Base-by-base conservation (phyloP, 1,140 invertebrate species). In the Pseudomyrmex gracilis region DNA sequence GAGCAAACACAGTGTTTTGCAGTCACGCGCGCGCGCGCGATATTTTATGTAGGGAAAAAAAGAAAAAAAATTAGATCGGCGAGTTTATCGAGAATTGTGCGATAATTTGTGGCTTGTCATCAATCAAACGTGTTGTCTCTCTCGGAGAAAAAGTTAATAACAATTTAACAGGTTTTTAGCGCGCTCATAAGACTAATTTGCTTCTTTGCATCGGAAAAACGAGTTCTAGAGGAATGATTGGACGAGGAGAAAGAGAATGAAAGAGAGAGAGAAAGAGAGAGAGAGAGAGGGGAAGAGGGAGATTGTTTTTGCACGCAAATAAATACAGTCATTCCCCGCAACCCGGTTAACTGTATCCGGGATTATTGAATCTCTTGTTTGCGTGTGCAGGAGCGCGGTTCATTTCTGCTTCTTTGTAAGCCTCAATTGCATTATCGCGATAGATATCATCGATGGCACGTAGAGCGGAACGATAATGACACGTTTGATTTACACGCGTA, bases 401-500 rank as follows among this genome's bases (percentile, higher is more conserved):
- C n/a, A 47, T 55, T 58, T 71, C 20, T 80, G 76, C 66, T 60
- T 71, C 66, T 80, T 80, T 80, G 53, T 70, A 70, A 58, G 47
- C 43, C 55, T 22, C 66, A 47, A 70, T 70, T 53, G 20, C 20
- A 58, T 53, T 70, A 67, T 34, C 8, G 66, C 51, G 57, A 64
- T 76, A 66, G 66, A 80, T 80, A 80, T 80, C 76, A 71, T 71
- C 66, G 55, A 58, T 49, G 15, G 66, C 53, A 80, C 76, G 53
- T 71, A 71, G 76, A 80, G 76, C 76, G 76, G 76, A 80, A 80
- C 76, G 76, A 60, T 80, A 80, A 80, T 80, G 67, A 80, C 67
- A 80, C 66, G 66, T 71, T 78, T 78, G 43, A 70, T 70, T 70
- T 58, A 78, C 76, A 58, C 34, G 43, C 70, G 53, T 45, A 51